These are phyloP conservation scores for Artemisiospiza belli DNA, from an alignment of 2,113 vertebrate genomes.

Conservation along the genomic window DNA sequence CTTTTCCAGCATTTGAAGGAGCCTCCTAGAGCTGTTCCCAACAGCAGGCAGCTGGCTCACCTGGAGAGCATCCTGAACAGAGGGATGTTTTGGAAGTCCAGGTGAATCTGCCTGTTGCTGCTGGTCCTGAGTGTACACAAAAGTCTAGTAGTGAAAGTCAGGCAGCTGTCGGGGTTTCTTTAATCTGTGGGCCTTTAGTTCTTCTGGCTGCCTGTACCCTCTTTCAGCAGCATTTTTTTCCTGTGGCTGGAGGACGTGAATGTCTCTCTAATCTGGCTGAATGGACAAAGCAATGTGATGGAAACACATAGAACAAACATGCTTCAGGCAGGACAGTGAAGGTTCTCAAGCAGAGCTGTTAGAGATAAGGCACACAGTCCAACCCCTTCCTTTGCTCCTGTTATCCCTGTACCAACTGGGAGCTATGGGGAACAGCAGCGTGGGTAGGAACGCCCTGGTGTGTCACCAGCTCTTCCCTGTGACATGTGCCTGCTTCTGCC, in stretches of 20 bases:
- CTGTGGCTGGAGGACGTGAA: not conserved
- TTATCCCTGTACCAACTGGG: not conserved
- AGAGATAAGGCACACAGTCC: not conserved
- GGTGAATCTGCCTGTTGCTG: not conserved
- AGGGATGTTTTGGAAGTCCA: not conserved
- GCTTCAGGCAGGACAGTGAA: not conserved
- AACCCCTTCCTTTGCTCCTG: not conserved
- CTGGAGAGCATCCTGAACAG: not conserved
- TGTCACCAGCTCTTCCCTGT: not conserved
- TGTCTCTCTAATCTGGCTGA: not conserved
- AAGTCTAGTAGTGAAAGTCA: not conserved
- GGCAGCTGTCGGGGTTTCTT: not conserved
- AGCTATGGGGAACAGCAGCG: not conserved
- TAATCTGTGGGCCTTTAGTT: not conserved
- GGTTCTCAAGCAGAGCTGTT: not conserved
- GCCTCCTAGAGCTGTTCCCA: not conserved
- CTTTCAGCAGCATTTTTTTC: not conserved
- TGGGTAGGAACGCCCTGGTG: fast-evolving
- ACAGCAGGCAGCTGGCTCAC: not conserved
- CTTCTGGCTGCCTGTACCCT: not conserved
- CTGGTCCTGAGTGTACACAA: not conserved
- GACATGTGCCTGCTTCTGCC: not conserved
- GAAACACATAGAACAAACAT: not conserved
- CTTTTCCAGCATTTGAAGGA: not conserved
- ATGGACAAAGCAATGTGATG: not conserved